These are phyloP conservation scores for Hydropotes inermis DNA, from an alignment of 2,113 vertebrate species.

Conservation along the genomic window DNA sequence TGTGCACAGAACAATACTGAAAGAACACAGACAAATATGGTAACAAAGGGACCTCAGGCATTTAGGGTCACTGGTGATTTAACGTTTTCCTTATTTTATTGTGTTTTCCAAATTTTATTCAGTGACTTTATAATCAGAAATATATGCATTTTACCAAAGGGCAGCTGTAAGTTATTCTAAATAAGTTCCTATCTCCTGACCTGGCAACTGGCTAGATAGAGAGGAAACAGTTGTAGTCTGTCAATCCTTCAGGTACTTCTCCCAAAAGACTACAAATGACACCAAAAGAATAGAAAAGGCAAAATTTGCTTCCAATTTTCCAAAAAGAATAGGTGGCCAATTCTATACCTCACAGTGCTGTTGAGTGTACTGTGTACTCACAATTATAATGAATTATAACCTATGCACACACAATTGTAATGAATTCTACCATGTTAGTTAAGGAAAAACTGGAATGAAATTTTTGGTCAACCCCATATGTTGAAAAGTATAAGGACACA, in stretches of 20 bases:
- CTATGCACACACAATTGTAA: background rate
- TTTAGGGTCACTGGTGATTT: background rate
- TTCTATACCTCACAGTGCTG: background rate
- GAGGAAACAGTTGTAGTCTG: background rate
- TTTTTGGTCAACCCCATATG: background rate
- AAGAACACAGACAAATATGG: background rate
- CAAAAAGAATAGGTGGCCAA: background rate
- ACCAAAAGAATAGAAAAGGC: background rate
- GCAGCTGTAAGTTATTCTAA: background rate
- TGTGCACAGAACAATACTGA: background rate
- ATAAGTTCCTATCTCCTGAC: background rate
- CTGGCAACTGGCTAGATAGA: background rate
- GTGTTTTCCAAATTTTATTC: constrained; percentile 3
- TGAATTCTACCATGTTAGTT: background rate
- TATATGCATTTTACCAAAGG: background rate
- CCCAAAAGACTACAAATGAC: background rate
- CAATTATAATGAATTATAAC: constrained; percentile 3
- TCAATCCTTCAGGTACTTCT: background rate
- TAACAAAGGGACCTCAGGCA: background rate
- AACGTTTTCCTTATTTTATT: background rate
- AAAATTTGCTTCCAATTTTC: constrained; percentile 9
- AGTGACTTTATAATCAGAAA: background rate
- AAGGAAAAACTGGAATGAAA: background rate
- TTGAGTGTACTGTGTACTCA: background rate
- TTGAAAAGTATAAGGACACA: background rate